These are phyloP conservation scores for Microcebus murinus DNA, from an alignment of 2,113 vertebrate species.

Conservation along the genomic window DNA sequence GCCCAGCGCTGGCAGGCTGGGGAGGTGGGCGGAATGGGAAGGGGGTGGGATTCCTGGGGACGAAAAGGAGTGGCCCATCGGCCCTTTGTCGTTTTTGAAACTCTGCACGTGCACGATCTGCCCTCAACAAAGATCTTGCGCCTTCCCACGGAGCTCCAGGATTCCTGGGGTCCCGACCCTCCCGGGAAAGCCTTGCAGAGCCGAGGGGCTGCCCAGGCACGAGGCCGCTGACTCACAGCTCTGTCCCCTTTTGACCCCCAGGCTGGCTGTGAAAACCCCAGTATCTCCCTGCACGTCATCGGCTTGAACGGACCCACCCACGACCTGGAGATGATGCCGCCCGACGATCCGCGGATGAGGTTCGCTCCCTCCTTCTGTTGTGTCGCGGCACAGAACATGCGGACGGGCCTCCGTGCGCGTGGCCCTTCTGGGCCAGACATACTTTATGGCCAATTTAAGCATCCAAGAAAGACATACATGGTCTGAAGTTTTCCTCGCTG, in stretches of 20 bases:
- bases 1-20: neutral
- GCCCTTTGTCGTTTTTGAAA: neutral
- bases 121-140: neutral
- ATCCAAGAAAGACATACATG: neutral
- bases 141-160: neutral
- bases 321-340: conserved; percentile 95
- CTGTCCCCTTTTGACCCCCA: conserved; percentile 74
- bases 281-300: conserved; percentile 94
- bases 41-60: neutral
- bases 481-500: neutral
- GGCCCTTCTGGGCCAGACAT: neutral
- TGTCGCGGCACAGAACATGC: fast-evolving
- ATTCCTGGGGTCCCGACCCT: neutral
- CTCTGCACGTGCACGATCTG: neutral
- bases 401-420: fast-evolving
- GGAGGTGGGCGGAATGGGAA: neutral
- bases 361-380: conserved; percentile 67
- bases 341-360: conserved; percentile 95
- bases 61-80: fast-evolving
- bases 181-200: fast-evolving
- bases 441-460: neutral
- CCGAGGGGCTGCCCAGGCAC: fast-evolving
- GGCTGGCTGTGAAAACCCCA: conserved; percentile 96
- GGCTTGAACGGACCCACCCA: conserved; percentile 96
- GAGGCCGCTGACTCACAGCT: fast-evolving